phyloP scores from a whole-genome alignment of 2,797 vertebrate genomes.

The Hapalemur alaotrensis region DNA sequence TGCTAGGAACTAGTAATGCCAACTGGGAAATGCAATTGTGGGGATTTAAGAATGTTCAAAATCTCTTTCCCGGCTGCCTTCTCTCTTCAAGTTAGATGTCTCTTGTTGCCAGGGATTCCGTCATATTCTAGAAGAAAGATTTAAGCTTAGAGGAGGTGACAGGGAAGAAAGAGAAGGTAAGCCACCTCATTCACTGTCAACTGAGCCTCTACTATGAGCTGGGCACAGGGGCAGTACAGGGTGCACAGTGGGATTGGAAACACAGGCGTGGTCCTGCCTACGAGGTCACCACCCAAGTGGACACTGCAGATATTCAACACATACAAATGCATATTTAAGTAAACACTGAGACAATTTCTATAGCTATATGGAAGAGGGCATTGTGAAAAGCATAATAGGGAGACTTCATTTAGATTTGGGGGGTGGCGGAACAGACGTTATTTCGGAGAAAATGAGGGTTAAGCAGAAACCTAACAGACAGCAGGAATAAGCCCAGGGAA shows the following conservation, averaged over 20 bases:
- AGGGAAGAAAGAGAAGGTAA: not conserved
- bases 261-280: not conserved
- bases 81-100: not conserved
- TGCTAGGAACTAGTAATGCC: not conserved
- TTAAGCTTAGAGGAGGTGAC: not conserved
- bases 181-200: not conserved
- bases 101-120: not conserved
- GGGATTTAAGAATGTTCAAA: not conserved
- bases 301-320: not conserved
- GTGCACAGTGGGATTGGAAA: not conserved
- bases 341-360: not conserved
- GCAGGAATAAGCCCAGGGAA: not conserved
- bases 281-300: not conserved
- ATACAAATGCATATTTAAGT: not conserved
- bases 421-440: not conserved
- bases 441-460: not conserved
- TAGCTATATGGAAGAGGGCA: not conserved
- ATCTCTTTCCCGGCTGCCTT: not conserved
- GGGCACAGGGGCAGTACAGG: not conserved
- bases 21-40: not conserved
- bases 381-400: not conserved
- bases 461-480: not conserved
- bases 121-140: not conserved
- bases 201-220: not conserved
- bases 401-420: not conserved